Percentiles rank a stretch among this genome's conserved stretches.
These are phyloP conservation scores for Drosophila lowei DNA, from an alignment of 1,140 invertebrate genomes.

Conservation along the genomic window DNA sequence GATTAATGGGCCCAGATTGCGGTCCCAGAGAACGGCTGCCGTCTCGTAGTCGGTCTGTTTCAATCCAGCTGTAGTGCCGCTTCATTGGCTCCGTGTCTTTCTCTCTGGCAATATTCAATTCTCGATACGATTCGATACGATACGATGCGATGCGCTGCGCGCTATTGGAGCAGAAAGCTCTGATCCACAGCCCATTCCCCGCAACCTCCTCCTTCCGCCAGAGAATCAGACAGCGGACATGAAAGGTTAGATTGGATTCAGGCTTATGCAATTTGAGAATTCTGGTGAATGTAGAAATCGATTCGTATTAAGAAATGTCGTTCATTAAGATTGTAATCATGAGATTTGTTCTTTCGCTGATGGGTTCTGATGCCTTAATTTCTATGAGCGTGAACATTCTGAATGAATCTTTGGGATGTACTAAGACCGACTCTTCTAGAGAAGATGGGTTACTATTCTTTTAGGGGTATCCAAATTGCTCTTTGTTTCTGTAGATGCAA, in stretches of 20 bases:
- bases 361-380: no score
- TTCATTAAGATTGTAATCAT: constrained; percentile 13
- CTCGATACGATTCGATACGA: constrained; percentile 28
- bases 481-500: no score
- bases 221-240: background rate
- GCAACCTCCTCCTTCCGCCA: constrained; percentile 42
- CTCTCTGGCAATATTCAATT: constrained; percentile 57
- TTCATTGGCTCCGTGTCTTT: constrained; percentile 56
- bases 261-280: constrained; percentile 35
- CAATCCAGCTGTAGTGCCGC: constrained; percentile 56
- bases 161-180: constrained; percentile 73
- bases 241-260: constrained; percentile 14
- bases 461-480: no score
- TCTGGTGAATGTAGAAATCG: background rate
- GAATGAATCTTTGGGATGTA: no score
- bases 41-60: constrained; percentile 15
- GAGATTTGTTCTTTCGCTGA: no score
- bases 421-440: no score
- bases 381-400: no score
- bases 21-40: constrained; percentile 18
- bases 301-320: background rate
- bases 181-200: constrained; percentile 25
- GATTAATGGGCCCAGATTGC: constrained; percentile 69
- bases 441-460: no score
- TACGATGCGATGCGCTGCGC: constrained; percentile 47